Evolutionary conservation across 2,797 vertebrate genomes (phyloP).

Genomic region (Taeniopygia guttata): DNA sequence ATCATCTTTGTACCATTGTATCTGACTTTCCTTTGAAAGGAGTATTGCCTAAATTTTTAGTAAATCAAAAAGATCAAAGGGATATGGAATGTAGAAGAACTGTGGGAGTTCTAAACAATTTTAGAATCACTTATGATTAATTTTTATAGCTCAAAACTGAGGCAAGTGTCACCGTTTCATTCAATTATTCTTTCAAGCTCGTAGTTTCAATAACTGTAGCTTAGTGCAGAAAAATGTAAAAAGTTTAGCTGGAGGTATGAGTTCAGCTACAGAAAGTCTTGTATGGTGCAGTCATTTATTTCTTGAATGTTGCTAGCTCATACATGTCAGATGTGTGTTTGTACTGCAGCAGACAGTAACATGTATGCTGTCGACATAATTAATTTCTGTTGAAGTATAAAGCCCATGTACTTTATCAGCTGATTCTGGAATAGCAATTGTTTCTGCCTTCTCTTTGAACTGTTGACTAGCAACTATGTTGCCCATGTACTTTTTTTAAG

Average conservation of each 20-base stretch:
- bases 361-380: background rate
- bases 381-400: background rate
- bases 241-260: background rate
- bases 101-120: background rate
- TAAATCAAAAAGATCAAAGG: background rate
- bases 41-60: background rate
- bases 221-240: background rate
- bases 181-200: background rate
- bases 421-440: background rate
- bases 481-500: background rate
- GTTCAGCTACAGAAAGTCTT: background rate
- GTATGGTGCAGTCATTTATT: background rate
- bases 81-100: background rate
- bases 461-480: background rate
- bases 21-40: background rate
- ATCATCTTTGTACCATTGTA: background rate
- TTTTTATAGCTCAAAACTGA: background rate
- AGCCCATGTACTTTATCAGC: background rate
- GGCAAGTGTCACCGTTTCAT: background rate
- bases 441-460: background rate
- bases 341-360: background rate
- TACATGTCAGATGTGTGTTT: background rate
- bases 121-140: background rate
- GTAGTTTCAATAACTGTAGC: background rate
- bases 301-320: background rate